Percentiles rank a stretch among this genome's conserved stretches.
Evolutionary conservation across 2,113 vertebrate genomes (phyloP).

Genomic region (Lates calcarifer): DNA sequence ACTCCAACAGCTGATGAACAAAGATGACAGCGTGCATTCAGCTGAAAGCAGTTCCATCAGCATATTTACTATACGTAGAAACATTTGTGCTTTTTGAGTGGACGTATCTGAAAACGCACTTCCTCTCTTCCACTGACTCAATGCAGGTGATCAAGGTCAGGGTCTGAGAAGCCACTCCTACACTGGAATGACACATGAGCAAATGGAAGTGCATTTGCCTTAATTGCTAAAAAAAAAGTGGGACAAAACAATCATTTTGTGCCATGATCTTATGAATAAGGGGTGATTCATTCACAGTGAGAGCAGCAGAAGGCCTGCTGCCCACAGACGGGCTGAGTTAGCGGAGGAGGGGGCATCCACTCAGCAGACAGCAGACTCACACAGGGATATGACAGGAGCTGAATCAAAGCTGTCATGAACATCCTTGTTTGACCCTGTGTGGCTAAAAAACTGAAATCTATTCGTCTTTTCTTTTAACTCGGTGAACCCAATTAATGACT

Average conservation of each 20-base stretch:
- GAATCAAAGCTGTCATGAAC: background rate
- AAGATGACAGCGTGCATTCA: conserved; percentile 10
- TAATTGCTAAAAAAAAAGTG: conserved; percentile 31
- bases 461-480: too few relatives aligned
- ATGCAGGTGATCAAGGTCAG: background rate
- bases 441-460: too few relatives aligned
- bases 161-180: background rate
- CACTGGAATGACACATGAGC: background rate
- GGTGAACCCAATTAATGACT: too few relatives aligned
- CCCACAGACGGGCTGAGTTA: conserved; percentile 48
- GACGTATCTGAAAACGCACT: background rate
- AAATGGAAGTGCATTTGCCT: conserved; percentile 5
- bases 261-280: conserved; percentile 53
- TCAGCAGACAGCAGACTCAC: too few relatives aligned
- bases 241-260: conserved; percentile 31
- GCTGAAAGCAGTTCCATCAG: background rate
- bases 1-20: conserved; percentile 31
- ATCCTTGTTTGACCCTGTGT: too few relatives aligned
- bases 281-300: conserved; percentile 66
- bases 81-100: conserved; percentile 19
- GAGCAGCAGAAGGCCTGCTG: conserved; percentile 54
- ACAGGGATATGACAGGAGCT: too few relatives aligned
- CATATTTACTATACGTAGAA: conserved; percentile 23
- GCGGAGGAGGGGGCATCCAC: conserved; percentile 13
- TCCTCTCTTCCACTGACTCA: background rate